Base-by-base conservation (phyloP, 1,140 invertebrate species). In the Drosophila sulfurigaster region DNA sequence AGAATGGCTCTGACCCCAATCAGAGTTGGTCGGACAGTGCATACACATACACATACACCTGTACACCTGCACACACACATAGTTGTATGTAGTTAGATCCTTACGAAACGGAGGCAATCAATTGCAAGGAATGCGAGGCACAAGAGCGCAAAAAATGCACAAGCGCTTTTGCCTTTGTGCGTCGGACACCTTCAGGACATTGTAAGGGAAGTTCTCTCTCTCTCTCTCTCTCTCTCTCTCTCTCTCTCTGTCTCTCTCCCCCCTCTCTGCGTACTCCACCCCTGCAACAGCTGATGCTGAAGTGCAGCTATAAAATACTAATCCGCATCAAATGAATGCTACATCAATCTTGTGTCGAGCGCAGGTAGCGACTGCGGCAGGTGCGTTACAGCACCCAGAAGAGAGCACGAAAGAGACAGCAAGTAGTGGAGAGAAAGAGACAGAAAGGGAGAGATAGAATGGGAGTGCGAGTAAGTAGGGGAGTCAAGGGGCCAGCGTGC, bases 261-360 rank as follows among this genome's bases (percentile, higher is more conserved):
- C 30, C 10, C 35, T 51, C 32, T 35, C 20, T 11, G 41, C 28
- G n/a, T 1, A 28, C 25, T 16, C 11, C 13, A 20, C 20, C 20
- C 20, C 20, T 20, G 20, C 56, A 45, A 30, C 63, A 52, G 65
- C 38, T 58, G 51, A 59, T 41, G 72, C 48, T 81, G 85, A 85
- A 89, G 83, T 89, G 83, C 85, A 89, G 83, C 85, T 88, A 88
- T 88, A 89, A 88, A 88, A 88, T 83, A 88, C 83, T 88, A 88
- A 88, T 88, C 83, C 83, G 83, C 85, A 88, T 88, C 83, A 89
- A 88, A 88, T 88, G 83, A 88, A 88, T 88, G 83, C 85, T 89
- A 88, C 83, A 88, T 88, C 83, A 88, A 88, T 88, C 83, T 89
- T 89, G 75, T 88, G 83, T 88, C 83, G 83, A 69, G 78, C 78